Conservation (phyloP, 30 jellyfish, hydroid and myxozoan genomes). For the Pelagia noctiluca region DNA sequence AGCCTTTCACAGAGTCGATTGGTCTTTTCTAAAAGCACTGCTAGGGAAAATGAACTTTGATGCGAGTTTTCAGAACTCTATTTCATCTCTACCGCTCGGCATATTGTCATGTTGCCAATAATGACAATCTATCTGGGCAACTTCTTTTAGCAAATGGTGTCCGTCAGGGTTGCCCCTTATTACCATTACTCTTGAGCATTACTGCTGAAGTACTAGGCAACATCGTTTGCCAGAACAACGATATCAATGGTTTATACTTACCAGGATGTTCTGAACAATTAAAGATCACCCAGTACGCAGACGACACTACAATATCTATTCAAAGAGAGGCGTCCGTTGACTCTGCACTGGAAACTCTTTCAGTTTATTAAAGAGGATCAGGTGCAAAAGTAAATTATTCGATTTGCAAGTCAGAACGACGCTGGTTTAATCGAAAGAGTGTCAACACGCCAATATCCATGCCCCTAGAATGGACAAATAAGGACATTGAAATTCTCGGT, state of each 20-base stretch:
- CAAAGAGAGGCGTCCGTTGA: slow-evolving; percentile 1
- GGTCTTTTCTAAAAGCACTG: slow-evolving; percentile 37
- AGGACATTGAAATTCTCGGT: not conserved
- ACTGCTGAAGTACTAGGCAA: slow-evolving; percentile 32
- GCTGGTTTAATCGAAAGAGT: not conserved
- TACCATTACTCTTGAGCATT: slow-evolving; percentile 15
- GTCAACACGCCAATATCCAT: no score
- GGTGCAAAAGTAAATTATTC: slow-evolving; percentile 23
- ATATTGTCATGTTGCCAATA: not conserved
- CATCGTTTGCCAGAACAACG: not conserved
- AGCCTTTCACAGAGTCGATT: slow-evolving; percentile 73
- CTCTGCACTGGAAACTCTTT: not conserved
- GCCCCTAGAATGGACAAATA: not conserved
- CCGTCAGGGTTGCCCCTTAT: slow-evolving; percentile 60
- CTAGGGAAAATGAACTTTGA: slow-evolving; percentile 48
- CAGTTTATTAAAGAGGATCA: not conserved
- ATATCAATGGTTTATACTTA: slow-evolving; percentile 19
- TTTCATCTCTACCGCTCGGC: not conserved
- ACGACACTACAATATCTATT: slow-evolving; percentile 33
- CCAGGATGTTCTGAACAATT: slow-evolving; percentile 13
- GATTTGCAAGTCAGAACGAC: not conserved
- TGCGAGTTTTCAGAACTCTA: not conserved
- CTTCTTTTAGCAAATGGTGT: slow-evolving; percentile 11
- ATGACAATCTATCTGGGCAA: slow-evolving; percentile 18
- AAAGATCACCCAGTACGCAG: slow-evolving; percentile 46